Conservation (phyloP, 2,888 invertebrate species). For the Rhopalosiphum nymphaeae region DNA sequence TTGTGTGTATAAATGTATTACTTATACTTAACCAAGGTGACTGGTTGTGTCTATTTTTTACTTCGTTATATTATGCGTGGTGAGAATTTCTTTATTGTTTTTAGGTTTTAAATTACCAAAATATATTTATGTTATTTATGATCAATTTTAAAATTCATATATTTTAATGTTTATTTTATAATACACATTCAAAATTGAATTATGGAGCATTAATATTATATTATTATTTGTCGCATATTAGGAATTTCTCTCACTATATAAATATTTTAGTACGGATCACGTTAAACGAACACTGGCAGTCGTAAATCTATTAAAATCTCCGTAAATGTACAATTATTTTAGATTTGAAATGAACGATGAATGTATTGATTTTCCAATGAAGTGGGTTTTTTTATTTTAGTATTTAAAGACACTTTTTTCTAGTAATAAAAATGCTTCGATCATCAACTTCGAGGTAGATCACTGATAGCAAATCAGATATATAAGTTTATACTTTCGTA, state of each 20-base stretch:
- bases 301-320: neutral
- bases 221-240: neutral
- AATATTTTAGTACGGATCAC: neutral
- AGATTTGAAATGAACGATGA: neutral
- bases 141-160: neutral
- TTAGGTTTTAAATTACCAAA: neutral
- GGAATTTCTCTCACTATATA: neutral
- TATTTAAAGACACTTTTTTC: neutral
- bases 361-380: neutral
- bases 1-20: neutral
- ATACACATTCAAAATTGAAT: neutral
- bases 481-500: neutral
- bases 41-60: neutral
- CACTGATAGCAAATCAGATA: neutral
- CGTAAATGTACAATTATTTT: neutral
- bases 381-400: neutral
- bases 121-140: neutral
- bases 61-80: neutral
- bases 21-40: neutral
- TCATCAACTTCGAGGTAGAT: neutral
- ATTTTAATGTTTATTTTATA: neutral
- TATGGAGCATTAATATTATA: neutral
- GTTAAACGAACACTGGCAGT: neutral
- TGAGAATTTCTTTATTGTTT: neutral
- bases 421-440: neutral